Evolutionary conservation across 2,888 invertebrate genomes (phyloP).

Genomic region (Pardosa pseudoannulata): DNA sequence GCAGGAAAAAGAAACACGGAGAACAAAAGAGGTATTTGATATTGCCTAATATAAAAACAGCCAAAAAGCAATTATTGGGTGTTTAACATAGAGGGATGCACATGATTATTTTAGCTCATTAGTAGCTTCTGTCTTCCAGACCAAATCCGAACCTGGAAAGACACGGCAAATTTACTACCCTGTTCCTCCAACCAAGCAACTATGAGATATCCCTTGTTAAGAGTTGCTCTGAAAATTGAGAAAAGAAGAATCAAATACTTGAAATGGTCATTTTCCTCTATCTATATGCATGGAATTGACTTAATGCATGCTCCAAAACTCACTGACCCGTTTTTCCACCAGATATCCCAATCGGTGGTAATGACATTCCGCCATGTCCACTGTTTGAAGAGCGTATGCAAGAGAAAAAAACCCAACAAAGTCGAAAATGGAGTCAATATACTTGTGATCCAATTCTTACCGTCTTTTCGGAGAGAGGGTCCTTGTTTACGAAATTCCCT

Average conservation of each 20-base stretch:
- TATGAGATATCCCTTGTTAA: neutral
- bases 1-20: too few relatives aligned
- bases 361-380: slow-evolving; percentile 3
- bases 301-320: neutral
- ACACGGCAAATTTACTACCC: neutral
- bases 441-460: neutral
- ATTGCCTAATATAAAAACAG: too few relatives aligned
- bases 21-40: too few relatives aligned
- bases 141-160: too few relatives aligned
- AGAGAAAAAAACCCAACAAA: neutral
- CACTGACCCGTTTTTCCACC: slow-evolving; percentile 1
- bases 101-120: too few relatives aligned
- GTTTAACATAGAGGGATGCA: too few relatives aligned
- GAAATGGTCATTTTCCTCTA: neutral
- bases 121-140: too few relatives aligned
- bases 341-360: neutral
- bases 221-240: neutral
- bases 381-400: neutral
- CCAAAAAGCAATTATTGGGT: too few relatives aligned
- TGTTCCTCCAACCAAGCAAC: neutral
- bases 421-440: neutral
- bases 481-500: neutral
- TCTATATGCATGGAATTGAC: neutral
- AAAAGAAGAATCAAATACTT: neutral
- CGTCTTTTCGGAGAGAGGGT: neutral